Conservation (phyloP, 2,113 vertebrate species). For the Indicator maculatus region DNA sequence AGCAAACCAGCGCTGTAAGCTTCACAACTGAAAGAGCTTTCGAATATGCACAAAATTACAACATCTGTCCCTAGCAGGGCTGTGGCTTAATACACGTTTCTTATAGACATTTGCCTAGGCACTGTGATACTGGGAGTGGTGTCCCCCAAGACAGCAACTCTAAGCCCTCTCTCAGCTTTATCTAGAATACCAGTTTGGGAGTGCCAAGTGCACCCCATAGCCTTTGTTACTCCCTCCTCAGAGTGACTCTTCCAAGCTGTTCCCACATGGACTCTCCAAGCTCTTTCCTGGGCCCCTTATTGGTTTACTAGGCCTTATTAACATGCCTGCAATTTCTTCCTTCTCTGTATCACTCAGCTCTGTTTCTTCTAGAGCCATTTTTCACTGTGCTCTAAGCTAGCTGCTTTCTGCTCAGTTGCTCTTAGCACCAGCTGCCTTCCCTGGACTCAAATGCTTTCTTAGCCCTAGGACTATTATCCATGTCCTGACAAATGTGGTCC, state of each 20-base stretch:
- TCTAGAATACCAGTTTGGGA: fast-evolving
- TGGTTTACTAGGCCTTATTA: not conserved
- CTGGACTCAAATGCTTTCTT: not conserved
- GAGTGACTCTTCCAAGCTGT: not conserved
- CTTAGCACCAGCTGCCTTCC: not conserved
- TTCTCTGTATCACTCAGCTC: not conserved
- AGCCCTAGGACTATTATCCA: not conserved
- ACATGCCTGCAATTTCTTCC: not conserved
- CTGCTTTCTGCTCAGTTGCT: not conserved
- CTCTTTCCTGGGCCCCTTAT: not conserved
- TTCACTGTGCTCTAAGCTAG: not conserved
- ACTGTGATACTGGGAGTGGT: fast-evolving
- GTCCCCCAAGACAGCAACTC: not conserved
- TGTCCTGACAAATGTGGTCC: not conserved
- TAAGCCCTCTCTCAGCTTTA: not conserved
- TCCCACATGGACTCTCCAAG: not conserved
- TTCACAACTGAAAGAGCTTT: not conserved
- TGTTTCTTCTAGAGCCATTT: not conserved
- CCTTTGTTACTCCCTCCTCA: not conserved
- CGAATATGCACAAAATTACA: not conserved
- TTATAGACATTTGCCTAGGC: not conserved
- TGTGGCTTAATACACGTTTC: not conserved
- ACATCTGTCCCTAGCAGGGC: not conserved
- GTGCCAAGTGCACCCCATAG: fast-evolving
- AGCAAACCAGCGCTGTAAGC: not conserved